A percentile compares a stretch with the other conserved stretches of the same genome.
These are phyloP conservation scores for Dipodomys ordii DNA, from an alignment of 2,113 vertebrate genomes.

Conservation along the genomic window DNA sequence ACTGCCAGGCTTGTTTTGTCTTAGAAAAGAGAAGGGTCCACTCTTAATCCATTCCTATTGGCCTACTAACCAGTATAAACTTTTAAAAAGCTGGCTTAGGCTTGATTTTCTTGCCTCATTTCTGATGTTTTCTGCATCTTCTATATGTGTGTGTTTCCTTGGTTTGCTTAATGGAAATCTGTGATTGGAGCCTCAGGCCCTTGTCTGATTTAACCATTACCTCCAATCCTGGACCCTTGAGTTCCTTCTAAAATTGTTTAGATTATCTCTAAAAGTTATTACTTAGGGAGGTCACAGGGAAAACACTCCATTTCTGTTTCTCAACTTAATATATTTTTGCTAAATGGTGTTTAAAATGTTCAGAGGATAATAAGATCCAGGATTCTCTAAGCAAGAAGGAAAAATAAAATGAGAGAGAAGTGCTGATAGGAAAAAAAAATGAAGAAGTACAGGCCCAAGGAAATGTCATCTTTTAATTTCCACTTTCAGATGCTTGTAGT, in stretches of 20 bases:
- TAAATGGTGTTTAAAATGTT: slow-evolving; percentile 50
- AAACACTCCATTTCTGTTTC: slow-evolving; percentile 55
- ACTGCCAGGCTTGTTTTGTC: background rate
- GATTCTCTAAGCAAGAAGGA: slow-evolving; percentile 27
- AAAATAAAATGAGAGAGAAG: slow-evolving; percentile 48
- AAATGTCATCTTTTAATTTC: slow-evolving; percentile 45
- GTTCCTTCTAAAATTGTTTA: slow-evolving; percentile 41
- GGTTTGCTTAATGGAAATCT: slow-evolving; percentile 24
- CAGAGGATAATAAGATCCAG: slow-evolving; percentile 36
- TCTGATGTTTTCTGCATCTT: background rate
- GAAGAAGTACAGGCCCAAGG: background rate
- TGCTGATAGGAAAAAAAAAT: slow-evolving; percentile 19
- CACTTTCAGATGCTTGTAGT: slow-evolving; percentile 1
- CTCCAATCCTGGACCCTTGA: background rate
- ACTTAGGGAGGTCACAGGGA: slow-evolving; percentile 42
- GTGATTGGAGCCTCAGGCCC: background rate
- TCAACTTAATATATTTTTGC: slow-evolving; percentile 41
- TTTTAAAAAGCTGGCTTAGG: background rate
- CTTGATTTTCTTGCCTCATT: slow-evolving; percentile 6
- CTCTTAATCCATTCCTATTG: background rate
- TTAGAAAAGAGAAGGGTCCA: background rate
- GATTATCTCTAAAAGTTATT: background rate
- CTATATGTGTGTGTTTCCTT: background rate
- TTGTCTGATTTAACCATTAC: slow-evolving; percentile 9
- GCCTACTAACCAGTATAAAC: slow-evolving; percentile 24